These are phyloP conservation scores for Dinocampus coccinellae DNA, from an alignment of 2,888 invertebrate genomes.

Conservation along the genomic window DNA sequence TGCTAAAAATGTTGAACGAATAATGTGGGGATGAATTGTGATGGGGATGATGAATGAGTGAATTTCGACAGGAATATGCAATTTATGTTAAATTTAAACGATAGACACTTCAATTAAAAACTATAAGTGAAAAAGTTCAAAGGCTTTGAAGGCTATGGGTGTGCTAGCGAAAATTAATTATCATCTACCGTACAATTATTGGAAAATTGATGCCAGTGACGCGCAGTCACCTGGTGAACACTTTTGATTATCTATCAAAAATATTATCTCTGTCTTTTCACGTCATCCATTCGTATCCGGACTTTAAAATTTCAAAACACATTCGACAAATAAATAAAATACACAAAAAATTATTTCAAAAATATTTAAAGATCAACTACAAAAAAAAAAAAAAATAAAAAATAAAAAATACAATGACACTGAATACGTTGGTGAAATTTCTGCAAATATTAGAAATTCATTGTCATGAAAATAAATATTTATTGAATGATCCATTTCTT, in stretches of 20 bases:
- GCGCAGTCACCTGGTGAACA: background rate
- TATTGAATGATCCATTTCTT: no score
- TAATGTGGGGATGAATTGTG: no score
- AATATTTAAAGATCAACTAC: no score
- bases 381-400: no score
- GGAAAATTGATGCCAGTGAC: background rate
- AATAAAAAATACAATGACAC: no score
- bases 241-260: background rate
- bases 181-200: slow-evolving; percentile 1
- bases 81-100: background rate
- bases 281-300: background rate
- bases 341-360: no score
- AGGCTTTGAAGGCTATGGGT: background rate
- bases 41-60: background rate
- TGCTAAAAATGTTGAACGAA: background rate
- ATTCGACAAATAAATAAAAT: no score
- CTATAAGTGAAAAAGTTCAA: background rate
- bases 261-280: background rate
- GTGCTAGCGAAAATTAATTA: slow-evolving; percentile 1
- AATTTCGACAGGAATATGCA: background rate
- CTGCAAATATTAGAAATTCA: no score
- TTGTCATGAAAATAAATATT: no score
- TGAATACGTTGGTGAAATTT: no score
- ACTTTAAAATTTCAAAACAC: no score
- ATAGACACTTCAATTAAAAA: background rate